Evolutionary conservation across 2,888 invertebrate genomes (phyloP), one percentile per base, ranked within the genome.

Genomic region (Seira sanloemensis): DNA sequence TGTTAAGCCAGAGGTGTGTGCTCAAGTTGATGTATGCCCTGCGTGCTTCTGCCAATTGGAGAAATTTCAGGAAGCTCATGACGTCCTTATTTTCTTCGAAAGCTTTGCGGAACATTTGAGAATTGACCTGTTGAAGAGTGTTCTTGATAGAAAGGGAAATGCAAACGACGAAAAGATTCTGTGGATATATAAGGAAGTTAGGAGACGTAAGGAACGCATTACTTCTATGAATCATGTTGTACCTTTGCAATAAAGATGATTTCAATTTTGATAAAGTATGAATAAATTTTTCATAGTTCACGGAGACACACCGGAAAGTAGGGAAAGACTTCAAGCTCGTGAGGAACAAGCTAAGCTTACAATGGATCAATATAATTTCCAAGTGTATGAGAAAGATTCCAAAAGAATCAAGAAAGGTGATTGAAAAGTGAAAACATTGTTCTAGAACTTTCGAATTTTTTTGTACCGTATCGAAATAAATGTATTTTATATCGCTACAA

Each of bases 1-100:
- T 27, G 72, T 73, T 2, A 79, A 79, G 21, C 79, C 79, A 19
- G 25, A 50, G 9, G 24, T 73, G 1, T 79, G 72, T 26, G 21
- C 5, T 16, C 37, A 73, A 16, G 18, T 23, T 16, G 79, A 79
- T 21, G n/a, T 46, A 4, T 79, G 79, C 24, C 9, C 46, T 9
- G 12, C 16, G 2, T 79, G 79, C 19, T 79, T 79, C 66, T 12
- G 50, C 1, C 27, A 54, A 19, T 26, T 79, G 16, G 79, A 26
- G 12, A 19, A 79, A 16, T 26, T 66, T 9, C 46, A 23, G 18
- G 65, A 71, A 24, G 65, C 50, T 4, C 19, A 78, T 23, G 78
- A 78, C 9, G 18, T 46, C 7, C 21, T 78, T 2, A 5, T 50
- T 1, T 78, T 25, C 50, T 65, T 66, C 5, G 73, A 79, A 21